Conservation (phyloP, 2,888 invertebrate genomes). For the Tanypteryx hageni region DNA sequence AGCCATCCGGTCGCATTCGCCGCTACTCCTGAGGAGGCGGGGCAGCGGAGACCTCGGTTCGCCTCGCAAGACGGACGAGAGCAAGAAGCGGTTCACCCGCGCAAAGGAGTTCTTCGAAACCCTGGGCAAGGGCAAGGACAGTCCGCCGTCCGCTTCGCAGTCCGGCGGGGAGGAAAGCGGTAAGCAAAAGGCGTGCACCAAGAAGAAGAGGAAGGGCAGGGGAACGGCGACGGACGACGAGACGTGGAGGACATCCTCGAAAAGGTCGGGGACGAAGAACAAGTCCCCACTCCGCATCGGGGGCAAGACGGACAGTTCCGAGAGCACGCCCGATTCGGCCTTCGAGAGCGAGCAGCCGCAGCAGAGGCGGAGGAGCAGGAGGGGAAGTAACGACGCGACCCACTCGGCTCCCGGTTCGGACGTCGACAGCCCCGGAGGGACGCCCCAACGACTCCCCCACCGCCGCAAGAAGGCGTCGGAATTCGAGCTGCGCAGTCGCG, state of each 20-base stretch:
- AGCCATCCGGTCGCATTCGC: neutral
- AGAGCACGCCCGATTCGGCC: slow-evolving; percentile 34
- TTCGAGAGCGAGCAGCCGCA: neutral
- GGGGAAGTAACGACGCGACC: slow-evolving; percentile 7
- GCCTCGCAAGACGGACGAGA: slow-evolving; percentile 70
- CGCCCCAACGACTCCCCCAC: neutral
- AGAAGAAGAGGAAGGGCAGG: neutral
- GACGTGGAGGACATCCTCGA: neutral
- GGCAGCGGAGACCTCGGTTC: slow-evolving; percentile 40
- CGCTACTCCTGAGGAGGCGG: neutral
- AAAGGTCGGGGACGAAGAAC: neutral
- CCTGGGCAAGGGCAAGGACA: slow-evolving; percentile 75
- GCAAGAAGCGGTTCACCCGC: slow-evolving; percentile 76
- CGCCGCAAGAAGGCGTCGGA: neutral
- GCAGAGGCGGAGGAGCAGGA: neutral
- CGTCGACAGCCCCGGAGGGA: slow-evolving; percentile 41
- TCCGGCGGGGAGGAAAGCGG: neutral
- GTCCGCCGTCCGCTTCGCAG: neutral
- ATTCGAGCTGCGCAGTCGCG: slow-evolving; percentile 22
- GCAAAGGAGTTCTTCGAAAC: slow-evolving; percentile 78
- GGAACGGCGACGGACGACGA: neutral
- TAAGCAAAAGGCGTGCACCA: neutral
- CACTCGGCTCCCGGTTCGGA: slow-evolving; percentile 65
- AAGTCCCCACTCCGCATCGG: neutral
- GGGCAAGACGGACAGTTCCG: neutral